Conservation (phyloP, 2,113 vertebrate genomes). For the Phyllopteryx taeniolatus region DNA sequence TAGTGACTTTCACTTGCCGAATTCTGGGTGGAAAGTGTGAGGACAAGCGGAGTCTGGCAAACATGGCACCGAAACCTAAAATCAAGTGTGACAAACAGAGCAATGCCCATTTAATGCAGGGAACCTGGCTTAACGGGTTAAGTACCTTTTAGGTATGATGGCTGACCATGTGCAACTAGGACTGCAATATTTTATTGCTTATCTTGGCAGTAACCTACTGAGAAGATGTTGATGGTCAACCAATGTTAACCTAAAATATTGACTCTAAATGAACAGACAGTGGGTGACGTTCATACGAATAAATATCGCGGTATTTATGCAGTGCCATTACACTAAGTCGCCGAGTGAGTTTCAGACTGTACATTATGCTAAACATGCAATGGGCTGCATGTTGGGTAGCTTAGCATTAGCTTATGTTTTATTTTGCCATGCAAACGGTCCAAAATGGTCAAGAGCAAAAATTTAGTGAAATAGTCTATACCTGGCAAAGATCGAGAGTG, state of each 20-base stretch:
- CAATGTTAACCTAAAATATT: background rate
- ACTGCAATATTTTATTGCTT: too few species aligned
- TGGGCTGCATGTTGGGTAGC: slow-evolving; percentile 36
- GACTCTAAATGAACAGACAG: background rate
- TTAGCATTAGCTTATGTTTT: slow-evolving; percentile 35
- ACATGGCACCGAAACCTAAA: slow-evolving; percentile 50
- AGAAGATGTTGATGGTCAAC: background rate
- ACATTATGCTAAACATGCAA: background rate
- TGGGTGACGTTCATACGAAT: background rate
- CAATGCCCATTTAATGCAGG: background rate
- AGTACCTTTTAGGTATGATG: background rate
- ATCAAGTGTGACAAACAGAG: slow-evolving; percentile 21
- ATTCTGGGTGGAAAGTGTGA: slow-evolving; percentile 42
- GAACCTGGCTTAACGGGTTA: background rate
- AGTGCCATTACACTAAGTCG: background rate
- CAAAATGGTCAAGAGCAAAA: background rate
- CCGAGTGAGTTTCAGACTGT: background rate
- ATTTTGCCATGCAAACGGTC: background rate
- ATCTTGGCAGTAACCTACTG: slow-evolving; percentile 22
- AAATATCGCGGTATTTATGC: background rate
- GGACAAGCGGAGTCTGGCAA: slow-evolving; percentile 57
- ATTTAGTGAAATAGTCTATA: background rate
- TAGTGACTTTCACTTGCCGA: slow-evolving; percentile 32
- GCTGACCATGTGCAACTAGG: too few species aligned
- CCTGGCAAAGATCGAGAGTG: slow-evolving; percentile 6